Evolutionary conservation across 2,888 invertebrate genomes (phyloP), one percentile per base, ranked within the genome.

Genomic region (Flexamia atlantica): DNA sequence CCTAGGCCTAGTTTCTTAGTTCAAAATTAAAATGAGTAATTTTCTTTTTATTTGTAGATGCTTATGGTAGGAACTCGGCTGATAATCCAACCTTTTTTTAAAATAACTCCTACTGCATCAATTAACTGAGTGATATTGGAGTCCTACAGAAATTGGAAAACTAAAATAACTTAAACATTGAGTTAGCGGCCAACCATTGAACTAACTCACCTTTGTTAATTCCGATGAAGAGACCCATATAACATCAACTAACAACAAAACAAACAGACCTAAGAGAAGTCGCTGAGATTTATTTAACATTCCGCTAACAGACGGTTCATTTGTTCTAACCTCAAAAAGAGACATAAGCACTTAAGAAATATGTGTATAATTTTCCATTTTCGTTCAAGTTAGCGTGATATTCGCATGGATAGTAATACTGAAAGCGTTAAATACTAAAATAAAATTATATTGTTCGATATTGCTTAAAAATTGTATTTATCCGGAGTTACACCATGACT

Each of bases 151-250:
- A n/a, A n/a, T n/a, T n/a, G n/a, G n/a, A n/a, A n/a, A n/a, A n/a
- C n/a, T n/a, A n/a, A n/a, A n/a, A n/a, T n/a, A n/a, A 36, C 36
- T 36, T 36, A 9, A 36, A 36, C 4, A 36, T 7, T 36, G 9
- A 36, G 4, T 36, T 36, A 36, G 36, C 9, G 5, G 9, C 46
- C 12, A 46, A 46, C 17, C 46, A 9, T 46, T 14, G 14, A 46
- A 23, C 88, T 80, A 86, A 86, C 64, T 64, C 91, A 98, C 98
- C 94, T 97, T 96, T 85, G 98, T 97, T 85, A 99, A 92, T 92
- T 99, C 98, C 53, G 97, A 97, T 79, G 98, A 98, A 82, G 96
- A 95, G 82, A 99, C 98, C 98, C 99, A 99, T 88, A 99, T 95
- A 84, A 98, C 92, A 91, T 98, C 98, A 87, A 99, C 98, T 88